Base-by-base conservation (phyloP, 2,888 invertebrate genomes). In the Drosophila neoperkinsi region DNA sequence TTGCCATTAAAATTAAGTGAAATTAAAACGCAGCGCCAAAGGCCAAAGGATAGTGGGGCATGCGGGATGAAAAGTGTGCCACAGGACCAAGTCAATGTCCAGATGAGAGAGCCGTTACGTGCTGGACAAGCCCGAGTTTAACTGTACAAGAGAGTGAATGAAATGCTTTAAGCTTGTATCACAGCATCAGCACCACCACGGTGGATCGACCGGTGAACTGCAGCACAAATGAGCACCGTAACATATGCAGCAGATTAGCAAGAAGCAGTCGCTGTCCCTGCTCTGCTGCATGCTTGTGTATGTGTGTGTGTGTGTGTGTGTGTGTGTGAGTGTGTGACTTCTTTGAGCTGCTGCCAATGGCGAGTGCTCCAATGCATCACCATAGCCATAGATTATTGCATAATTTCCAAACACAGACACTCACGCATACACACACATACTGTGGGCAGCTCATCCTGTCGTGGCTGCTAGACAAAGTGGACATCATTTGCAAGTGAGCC, bases 361-460 rank as follows among this genome's bases (percentile, higher is more conserved):
- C 87, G 88, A 81, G 74, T 74, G 81, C 60, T 78, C 70, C 87
- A 74, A 88, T 81, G 90, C 85, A 86, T 73, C 72, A 59, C 75
- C 72, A 78, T 80, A 70, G 69, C 60, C 77, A 86, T 80, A 90
- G 85, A 85, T 85, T 85, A 90, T 88, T 90, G 85, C 90, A 86
- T 88, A 85, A 85, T 88, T 90, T 88, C 60, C 68, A 51, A 46
- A 49, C 61, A 60, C 55, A 57, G n/a, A 28, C 50, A 52, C 55
- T 51, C 6, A 33, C 51, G 63, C n/a, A 60, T 58, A 43, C 57
- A 72, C 55, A 21, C 41, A 28, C 38, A 38, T 30, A 13, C 30
- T 51, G 50, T 30, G 43, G 13, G 30, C 34, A 61, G 30, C 55
- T 25, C 56, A 59, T 28, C 31, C 62, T 52, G 16, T 30, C 46